Evolutionary conservation across 35 echinoderm and acorn worm genomes (phyloP).

Genomic region (Apostichopus parvimensis): DNA sequence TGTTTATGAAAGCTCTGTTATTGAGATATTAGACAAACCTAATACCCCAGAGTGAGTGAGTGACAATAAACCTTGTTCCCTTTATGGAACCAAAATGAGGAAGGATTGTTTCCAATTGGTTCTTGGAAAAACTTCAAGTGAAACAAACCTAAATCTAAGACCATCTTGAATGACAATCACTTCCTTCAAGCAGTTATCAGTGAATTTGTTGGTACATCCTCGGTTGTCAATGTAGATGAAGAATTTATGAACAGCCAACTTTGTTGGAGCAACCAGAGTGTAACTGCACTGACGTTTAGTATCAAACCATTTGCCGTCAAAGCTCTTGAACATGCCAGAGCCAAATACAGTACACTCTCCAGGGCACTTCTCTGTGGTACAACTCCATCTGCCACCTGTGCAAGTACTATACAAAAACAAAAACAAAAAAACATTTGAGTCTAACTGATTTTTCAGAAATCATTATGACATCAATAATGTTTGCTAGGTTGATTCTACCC

Average conservation of each 20-base stretch:
- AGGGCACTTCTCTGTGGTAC: slow-evolving; percentile 27
- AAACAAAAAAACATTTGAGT: background rate
- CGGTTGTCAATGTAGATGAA: slow-evolving; percentile 44
- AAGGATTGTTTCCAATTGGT: no score
- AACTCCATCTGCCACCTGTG: slow-evolving; percentile 38
- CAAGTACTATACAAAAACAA: slow-evolving; percentile 6
- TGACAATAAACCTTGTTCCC: no score
- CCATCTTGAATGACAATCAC: background rate
- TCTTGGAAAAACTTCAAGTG: no score
- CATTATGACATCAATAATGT: no score
- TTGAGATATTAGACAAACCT: no score
- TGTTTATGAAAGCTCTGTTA: no score
- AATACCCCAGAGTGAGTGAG: no score
- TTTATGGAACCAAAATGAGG: no score
- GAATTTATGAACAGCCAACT: slow-evolving; percentile 9
- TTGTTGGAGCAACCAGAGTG: slow-evolving; percentile 15
- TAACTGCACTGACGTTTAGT: slow-evolving; percentile 36
- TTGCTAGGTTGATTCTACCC: no score
- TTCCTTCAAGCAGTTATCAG: slow-evolving; percentile 17
- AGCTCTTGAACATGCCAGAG: slow-evolving; percentile 20
- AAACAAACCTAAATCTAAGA: slow-evolving; percentile 6
- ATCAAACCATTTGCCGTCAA: slow-evolving; percentile 34
- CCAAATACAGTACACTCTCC: slow-evolving; percentile 42
- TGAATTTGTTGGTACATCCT: background rate
- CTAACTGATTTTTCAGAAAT: background rate